Percentiles rank a stretch among this genome's conserved stretches.
phyloP scores from a whole-genome alignment of 2,113 vertebrate genomes.

The Lycaon pictus region DNA sequence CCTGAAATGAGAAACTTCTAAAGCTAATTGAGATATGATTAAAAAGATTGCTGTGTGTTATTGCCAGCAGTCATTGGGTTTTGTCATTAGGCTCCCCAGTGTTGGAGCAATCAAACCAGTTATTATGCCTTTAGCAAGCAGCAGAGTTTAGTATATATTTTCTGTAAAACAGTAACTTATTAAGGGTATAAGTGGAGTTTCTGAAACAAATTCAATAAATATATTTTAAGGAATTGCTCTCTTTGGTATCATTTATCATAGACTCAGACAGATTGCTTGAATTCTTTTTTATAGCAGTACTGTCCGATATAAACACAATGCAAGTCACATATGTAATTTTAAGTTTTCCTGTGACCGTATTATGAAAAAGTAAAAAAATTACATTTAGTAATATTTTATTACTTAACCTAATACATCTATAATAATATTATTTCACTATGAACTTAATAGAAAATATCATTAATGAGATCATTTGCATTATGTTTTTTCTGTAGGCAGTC shows the following conservation, averaged over 20 bases:
- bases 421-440: not conserved
- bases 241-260: conserved; percentile 58
- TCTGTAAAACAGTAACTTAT: conserved; percentile 62
- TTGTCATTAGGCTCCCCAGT: conserved; percentile 84
- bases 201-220: conserved; percentile 76
- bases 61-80: conserved; percentile 84
- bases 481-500: not conserved
- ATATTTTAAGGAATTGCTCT: conserved; percentile 72
- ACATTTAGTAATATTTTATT: not conserved
- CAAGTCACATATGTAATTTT: not conserved
- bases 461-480: not conserved
- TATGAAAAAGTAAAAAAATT: conserved; percentile 23
- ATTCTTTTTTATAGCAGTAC: not conserved
- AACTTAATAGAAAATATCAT: not conserved
- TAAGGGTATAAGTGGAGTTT: conserved; percentile 66
- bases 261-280: not conserved
- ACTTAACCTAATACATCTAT: not conserved
- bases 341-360: not conserved
- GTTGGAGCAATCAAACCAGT: conserved; percentile 79
- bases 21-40: conserved; percentile 88
- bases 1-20: conserved; percentile 83
- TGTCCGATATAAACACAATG: not conserved
- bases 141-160: conserved; percentile 67
- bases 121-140: conserved; percentile 80
- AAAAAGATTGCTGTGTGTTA: conserved; percentile 83